Base-by-base conservation (phyloP, 2,888 invertebrate genomes). In the Parnassius glacialis region DNA sequence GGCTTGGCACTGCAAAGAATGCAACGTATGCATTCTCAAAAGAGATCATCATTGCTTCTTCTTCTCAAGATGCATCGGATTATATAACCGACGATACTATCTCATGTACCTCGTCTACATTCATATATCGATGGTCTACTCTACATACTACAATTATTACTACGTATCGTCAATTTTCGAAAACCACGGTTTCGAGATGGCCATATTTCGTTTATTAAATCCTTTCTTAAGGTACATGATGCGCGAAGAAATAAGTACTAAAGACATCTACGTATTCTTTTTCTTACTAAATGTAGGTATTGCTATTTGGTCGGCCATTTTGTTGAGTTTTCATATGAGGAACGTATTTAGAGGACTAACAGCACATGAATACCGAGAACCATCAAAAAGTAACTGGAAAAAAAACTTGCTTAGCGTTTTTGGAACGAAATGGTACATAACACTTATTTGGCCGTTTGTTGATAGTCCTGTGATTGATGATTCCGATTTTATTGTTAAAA, bases 21-120 rank as follows among this genome's bases (percentile, higher is more conserved):
- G 98, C 82, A 92, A 95, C 56, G 89, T 92, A 0, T 99, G 98
- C 78, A 94, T 98, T 58, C 75, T 95, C 3, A 95, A 95, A 73
- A 90, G 97, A 65, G 97, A 97, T 75, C 97, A 96, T 81, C 96
- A 96, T 76, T 96, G 98, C 77, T 93, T 95, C 65, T 97, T 97
- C 81, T 94, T 96, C 1, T 95, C 95, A 1, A 94, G 94, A 70
- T 98, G 98, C 81, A 92, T 98, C 60, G 98, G 97, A 10, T 93
- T 95, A 71, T 83, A 92, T 69, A 98, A 98, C 81, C 94, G 95
- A 69, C 92, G 97, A 67, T 97, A 95, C 80, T 98, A 96, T 76
- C 75, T 97, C 9, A 90, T 95, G 76, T 95, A 96, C 75, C 83
- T 96, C 0, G 74, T 94, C 0, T 94, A 97, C 77, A 83, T 95